phyloP scores from a whole-genome alignment of 2,113 vertebrate genomes.

The Euleptes europaea region DNA sequence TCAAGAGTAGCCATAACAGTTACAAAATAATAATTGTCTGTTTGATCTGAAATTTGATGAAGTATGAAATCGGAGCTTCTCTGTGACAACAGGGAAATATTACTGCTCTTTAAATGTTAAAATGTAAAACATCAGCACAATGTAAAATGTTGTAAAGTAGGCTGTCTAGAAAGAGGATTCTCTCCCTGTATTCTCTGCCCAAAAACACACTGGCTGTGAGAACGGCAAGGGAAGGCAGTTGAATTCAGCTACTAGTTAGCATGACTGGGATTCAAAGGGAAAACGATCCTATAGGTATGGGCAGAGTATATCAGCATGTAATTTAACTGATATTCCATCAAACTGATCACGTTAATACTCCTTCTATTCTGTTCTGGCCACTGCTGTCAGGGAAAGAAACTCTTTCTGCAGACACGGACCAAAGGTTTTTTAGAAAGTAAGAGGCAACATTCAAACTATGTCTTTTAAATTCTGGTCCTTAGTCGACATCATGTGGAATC shows the following conservation, averaged over 20 bases:
- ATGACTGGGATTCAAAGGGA: background rate
- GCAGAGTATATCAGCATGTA: background rate
- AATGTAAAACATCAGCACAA: background rate
- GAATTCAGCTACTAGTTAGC: background rate
- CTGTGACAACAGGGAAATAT: background rate
- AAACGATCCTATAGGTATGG: background rate
- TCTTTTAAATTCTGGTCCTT: background rate
- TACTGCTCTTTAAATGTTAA: background rate
- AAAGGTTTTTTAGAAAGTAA: background rate
- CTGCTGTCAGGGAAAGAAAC: background rate
- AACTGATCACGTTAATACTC: background rate
- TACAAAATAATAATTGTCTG: background rate
- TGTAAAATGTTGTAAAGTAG: constrained; percentile 2
- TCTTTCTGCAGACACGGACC: background rate
- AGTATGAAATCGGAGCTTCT: background rate
- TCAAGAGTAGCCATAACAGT: background rate
- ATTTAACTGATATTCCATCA: background rate
- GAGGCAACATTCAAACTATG: background rate
- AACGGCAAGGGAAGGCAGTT: background rate
- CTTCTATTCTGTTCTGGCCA: background rate
- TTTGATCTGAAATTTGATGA: background rate
- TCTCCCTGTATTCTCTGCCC: background rate
- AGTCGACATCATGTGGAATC: background rate
- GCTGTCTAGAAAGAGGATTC: background rate
- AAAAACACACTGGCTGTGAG: background rate